A percentile compares a stretch with the other conserved stretches of the same genome.
Evolutionary conservation across 1,140 invertebrate genomes (phyloP).

Genomic region (Caligus rogercresseyi): DNA sequence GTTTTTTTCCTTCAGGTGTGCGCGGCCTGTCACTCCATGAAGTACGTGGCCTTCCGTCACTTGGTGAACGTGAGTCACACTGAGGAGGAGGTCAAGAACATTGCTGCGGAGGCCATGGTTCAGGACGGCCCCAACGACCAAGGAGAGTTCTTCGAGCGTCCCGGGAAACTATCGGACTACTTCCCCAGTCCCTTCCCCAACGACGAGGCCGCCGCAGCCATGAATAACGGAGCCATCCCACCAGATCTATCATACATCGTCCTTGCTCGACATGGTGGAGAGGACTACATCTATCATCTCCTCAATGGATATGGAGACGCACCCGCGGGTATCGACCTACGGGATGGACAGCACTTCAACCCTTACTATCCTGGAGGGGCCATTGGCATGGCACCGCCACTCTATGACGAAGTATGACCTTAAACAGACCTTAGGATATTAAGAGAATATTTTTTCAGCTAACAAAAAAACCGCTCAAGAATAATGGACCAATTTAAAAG

Average conservation of each 20-base stretch:
- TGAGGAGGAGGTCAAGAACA: slow-evolving; percentile 78
- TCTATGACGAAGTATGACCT: slow-evolving; percentile 47
- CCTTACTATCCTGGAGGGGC: slow-evolving; percentile 94
- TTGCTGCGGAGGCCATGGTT: slow-evolving; percentile 70
- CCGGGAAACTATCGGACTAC: slow-evolving; percentile 85
- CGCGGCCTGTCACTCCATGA: slow-evolving; percentile 90
- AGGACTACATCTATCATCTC: slow-evolving; percentile 85
- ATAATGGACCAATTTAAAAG: too few species aligned
- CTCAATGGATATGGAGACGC: slow-evolving; percentile 89
- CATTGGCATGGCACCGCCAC: slow-evolving; percentile 86
- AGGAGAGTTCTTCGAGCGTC: slow-evolving; percentile 76
- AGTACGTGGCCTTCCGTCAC: slow-evolving; percentile 78
- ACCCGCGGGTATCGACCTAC: slow-evolving; percentile 66
- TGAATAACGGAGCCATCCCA: slow-evolving; percentile 86
- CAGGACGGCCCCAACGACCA: slow-evolving; percentile 80
- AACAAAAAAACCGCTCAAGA: too few species aligned
- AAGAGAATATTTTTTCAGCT: too few species aligned
- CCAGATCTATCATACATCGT: slow-evolving; percentile 86
- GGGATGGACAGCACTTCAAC: slow-evolving; percentile 91
- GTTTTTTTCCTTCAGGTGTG: slow-evolving; percentile 94
- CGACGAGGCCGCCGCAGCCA: slow-evolving; percentile 81
- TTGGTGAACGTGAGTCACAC: slow-evolving; percentile 75
- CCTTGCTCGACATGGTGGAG: slow-evolving; percentile 68
- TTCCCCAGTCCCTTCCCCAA: slow-evolving; percentile 83
- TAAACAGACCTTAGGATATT: too few species aligned